phyloP scores from a whole-genome alignment of 2,797 vertebrate genomes.

The Poecilia picta region DNA sequence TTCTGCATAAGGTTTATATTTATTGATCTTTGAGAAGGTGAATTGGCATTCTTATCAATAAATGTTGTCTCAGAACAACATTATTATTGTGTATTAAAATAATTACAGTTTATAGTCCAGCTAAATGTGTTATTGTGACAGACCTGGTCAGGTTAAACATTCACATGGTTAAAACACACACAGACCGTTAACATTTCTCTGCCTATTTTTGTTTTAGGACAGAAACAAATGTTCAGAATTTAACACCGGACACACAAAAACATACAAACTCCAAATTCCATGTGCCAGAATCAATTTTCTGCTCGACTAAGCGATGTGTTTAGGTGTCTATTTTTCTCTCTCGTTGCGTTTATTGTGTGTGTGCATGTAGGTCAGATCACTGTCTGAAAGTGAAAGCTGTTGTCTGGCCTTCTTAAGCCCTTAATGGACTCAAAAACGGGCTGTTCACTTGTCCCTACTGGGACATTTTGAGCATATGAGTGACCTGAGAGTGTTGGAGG shows the following conservation, averaged over 20 bases:
- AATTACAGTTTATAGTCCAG: no score
- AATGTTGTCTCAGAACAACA: no score
- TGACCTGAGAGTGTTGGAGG: conserved; percentile 36
- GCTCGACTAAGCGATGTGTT: conserved; percentile 52
- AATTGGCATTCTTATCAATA: no score
- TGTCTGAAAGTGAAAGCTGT: conserved; percentile 65
- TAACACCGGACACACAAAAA: conserved; percentile 1
- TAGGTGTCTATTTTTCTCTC: conserved; percentile 56
- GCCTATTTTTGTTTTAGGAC: no score
- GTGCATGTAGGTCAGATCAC: conserved; percentile 57
- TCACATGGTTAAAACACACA: neutral
- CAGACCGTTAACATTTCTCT: neutral
- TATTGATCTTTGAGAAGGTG: no score
- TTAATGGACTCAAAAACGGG: conserved; percentile 58
- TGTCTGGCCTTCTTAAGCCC: conserved; percentile 56
- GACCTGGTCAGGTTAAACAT: no score
- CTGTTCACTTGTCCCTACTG: conserved; percentile 32
- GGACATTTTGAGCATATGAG: conserved; percentile 18
- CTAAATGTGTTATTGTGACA: no score
- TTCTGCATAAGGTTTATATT: no score
- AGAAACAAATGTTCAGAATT: conserved; percentile 5
- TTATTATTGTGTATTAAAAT: no score
- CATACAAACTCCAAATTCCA: conserved; percentile 12
- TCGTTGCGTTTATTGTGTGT: conserved; percentile 35
- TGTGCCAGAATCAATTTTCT: conserved; percentile 58